phyloP scores from a whole-genome alignment of 2,888 invertebrate species.

The Protula sp. region DNA sequence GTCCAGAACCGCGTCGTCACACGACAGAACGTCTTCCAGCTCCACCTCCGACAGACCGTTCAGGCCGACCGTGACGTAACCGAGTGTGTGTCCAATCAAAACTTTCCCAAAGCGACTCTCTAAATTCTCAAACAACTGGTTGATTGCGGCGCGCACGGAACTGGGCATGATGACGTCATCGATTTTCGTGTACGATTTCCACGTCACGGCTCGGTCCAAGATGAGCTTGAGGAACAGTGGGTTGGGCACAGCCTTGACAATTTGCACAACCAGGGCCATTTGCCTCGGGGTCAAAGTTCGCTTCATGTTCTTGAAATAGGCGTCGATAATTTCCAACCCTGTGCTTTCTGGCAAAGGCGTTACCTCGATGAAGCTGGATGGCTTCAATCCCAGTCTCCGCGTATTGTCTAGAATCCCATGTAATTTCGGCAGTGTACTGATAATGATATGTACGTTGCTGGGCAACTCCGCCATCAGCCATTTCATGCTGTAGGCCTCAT shows the following conservation, averaged over 20 bases:
- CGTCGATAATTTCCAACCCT: constrained; percentile 23
- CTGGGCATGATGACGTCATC: constrained; percentile 21
- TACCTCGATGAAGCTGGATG: constrained; percentile 31
- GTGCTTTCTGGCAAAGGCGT: constrained; percentile 31
- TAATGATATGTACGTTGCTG: constrained; percentile 34
- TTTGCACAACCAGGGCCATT: constrained; percentile 23
- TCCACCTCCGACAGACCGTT: constrained; percentile 44
- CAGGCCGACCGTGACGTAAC: constrained; percentile 40
- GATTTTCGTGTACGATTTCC: constrained; percentile 32
- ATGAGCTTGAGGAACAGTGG: constrained; percentile 45
- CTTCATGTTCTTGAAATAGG: constrained; percentile 1
- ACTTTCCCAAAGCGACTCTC: constrained; percentile 38
- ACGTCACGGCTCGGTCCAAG: constrained; percentile 37
- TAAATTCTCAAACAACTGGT: constrained; percentile 34
- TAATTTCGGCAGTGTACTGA: constrained; percentile 37
- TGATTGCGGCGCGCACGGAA: constrained; percentile 36
- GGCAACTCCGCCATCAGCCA: constrained; percentile 43
- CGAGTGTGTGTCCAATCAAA: constrained; percentile 25
- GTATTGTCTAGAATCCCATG: constrained; percentile 32
- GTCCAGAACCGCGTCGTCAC: constrained; percentile 35
- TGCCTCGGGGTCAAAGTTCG: constrained; percentile 9
- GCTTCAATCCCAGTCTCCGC: constrained; percentile 18
- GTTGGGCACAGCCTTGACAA: constrained; percentile 28
- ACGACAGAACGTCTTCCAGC: constrained; percentile 47
- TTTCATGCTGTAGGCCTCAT: constrained; percentile 33